Evolutionary conservation across 2,888 invertebrate species (phyloP), one percentile per base, ranked within the genome.

Genomic region (Apodemia duryi): DNA sequence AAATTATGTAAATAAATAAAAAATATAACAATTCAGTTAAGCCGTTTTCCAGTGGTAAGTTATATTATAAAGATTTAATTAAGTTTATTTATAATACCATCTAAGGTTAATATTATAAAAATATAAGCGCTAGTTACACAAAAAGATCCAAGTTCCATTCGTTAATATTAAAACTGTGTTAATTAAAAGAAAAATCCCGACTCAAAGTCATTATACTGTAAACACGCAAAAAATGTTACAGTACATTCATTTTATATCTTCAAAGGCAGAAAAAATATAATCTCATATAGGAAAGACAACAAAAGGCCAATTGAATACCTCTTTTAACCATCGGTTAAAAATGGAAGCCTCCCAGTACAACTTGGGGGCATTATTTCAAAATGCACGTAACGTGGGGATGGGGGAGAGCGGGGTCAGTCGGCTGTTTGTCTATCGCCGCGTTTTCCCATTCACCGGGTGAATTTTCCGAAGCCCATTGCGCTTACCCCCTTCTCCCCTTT

Each of bases 391-490:
- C 82, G 75, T 71, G 72, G 78, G 75, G 74, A 73, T 77, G 78
- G 74, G 46, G 57, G 69, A 75, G 74, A 68, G 76, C 77, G 82
- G 84, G 88, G 90, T 88, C 74, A 72, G 74, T 76, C 75, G 78
- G 79, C 83, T 88, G 91, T 90, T 91, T 91, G 89, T 91, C 91
- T 91, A 91, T 88, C 85, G 86, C 86, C 84, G 87, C 88, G 89
- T 82, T 90, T 90, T 89, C 84, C 86, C 88, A 88, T 89, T 90
- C 90, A 90, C 83, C 81, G 88, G 89, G 87, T 86, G 90, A 89
- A 88, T 90, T 90, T 89, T 86, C 91, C 89, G 87, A 89, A 85
- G 88, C 87, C 86, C 86, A 85, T 82, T 83, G 85, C 86, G 82
- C 84, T 84, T 83, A 72, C 82, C 77, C 82, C 85, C 77, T 73